Conservation (phyloP, 1,140 invertebrate genomes). For the Lepidurus couesii region DNA sequence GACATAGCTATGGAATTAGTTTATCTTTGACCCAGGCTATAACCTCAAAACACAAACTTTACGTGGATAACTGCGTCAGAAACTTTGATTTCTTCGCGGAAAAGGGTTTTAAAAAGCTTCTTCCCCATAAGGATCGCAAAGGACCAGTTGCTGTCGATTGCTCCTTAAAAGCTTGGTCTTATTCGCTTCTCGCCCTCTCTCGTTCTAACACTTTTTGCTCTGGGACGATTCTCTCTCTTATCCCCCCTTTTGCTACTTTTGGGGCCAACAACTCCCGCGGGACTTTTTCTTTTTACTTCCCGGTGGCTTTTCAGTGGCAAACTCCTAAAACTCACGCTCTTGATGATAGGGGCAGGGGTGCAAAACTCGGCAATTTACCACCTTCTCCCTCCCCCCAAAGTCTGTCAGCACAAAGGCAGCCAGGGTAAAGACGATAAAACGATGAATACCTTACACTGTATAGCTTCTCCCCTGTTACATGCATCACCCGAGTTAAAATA, state of each 20-base stretch:
- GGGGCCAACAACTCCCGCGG: neutral
- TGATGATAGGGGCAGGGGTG: slow-evolving; percentile 7
- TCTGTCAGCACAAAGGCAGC: slow-evolving; percentile 9
- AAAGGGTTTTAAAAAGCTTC: neutral
- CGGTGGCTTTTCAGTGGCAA: neutral
- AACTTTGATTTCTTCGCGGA: neutral
- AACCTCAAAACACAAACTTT: slow-evolving; percentile 22
- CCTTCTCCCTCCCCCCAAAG: neutral
- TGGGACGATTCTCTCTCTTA: neutral
- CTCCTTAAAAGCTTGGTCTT: too few relatives aligned
- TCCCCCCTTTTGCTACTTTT: too few relatives aligned
- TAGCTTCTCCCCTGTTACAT: neutral
- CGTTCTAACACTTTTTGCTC: neutral
- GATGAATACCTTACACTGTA: neutral
- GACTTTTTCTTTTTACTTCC: slow-evolving; percentile 6
- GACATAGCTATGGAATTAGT: slow-evolving; percentile 4
- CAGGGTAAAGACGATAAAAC: neutral
- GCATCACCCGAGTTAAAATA: neutral
- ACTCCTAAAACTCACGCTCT: slow-evolving; percentile 21
- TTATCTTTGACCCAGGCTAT: slow-evolving; percentile 1
- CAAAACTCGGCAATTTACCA: neutral
- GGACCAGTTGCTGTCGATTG: neutral
- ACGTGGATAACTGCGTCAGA: neutral
- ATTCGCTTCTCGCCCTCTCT: too few relatives aligned
- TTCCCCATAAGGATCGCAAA: neutral